phyloP scores from a whole-genome alignment of 1,140 invertebrate genomes.

The Aphelinus certus region DNA sequence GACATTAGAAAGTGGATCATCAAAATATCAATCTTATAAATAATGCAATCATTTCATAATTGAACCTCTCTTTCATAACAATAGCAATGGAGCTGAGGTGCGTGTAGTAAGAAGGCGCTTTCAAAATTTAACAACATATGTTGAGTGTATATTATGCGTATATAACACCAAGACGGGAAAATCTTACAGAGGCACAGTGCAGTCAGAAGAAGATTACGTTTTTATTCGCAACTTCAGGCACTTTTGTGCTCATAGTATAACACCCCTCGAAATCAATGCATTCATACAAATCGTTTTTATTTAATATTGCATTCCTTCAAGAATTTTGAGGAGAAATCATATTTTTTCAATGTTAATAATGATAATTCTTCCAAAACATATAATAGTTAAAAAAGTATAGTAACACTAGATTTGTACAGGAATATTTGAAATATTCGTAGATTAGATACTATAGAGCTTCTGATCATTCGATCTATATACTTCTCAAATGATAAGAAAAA shows the following conservation, averaged over 20 bases:
- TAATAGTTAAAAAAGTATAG: too few relatives aligned
- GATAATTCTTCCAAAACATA: too few relatives aligned
- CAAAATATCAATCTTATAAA: background rate
- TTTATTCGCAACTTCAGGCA: slow-evolving; percentile 46
- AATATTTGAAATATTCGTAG: too few relatives aligned
- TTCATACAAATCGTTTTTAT: too few relatives aligned
- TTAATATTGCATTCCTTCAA: background rate
- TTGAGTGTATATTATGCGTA: background rate
- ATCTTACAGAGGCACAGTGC: slow-evolving; percentile 47
- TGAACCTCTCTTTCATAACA: background rate
- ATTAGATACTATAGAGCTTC: too few relatives aligned
- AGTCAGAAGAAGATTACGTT: slow-evolving; percentile 41
- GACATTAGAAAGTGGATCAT: background rate
- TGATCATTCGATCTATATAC: too few relatives aligned
- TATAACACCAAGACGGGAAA: slow-evolving; percentile 32
- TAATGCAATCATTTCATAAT: too few relatives aligned
- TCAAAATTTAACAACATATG: slow-evolving; percentile 22
- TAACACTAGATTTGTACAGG: too few relatives aligned
- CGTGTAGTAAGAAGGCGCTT: slow-evolving; percentile 13
- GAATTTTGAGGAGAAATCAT: background rate
- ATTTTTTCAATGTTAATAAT: too few relatives aligned
- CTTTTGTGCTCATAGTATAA: slow-evolving; percentile 42
- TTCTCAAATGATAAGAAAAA: too few relatives aligned
- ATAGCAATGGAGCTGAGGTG: background rate
- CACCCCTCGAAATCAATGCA: background rate